Evolutionary conservation across 1,140 invertebrate species (phyloP).

Genomic region (Lepidostoma basale): DNA sequence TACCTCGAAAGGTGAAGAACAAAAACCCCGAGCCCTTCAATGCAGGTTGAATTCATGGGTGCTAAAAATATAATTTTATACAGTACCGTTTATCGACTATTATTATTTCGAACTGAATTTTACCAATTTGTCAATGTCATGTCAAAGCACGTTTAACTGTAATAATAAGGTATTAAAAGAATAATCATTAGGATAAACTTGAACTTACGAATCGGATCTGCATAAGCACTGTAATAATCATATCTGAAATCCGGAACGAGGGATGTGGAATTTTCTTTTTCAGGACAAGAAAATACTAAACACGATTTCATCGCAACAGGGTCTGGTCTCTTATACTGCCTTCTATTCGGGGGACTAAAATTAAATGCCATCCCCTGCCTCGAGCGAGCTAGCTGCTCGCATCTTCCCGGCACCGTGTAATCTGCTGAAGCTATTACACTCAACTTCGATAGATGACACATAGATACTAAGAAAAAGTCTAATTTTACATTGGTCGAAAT

Average conservation of each 20-base stretch:
- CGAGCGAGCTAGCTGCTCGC: constrained; percentile 61
- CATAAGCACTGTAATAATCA: constrained; percentile 66
- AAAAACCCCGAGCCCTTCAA: constrained; percentile 67
- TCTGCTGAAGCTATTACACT: constrained; percentile 43
- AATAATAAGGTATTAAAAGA: no score
- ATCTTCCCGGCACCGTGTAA: constrained; percentile 56
- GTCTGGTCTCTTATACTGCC: constrained; percentile 17
- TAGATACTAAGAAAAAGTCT: constrained; percentile 36
- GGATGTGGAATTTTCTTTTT: constrained; percentile 58
- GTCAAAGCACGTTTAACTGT: no score
- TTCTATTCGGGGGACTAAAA: constrained; percentile 57
- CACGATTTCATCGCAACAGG: constrained; percentile 51
- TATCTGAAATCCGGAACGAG: constrained; percentile 61
- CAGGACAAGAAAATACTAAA: constrained; percentile 66
- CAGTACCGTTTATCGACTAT: no score
- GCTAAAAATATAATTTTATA: constrained; percentile 51
- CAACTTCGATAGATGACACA: constrained; percentile 31
- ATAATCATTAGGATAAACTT: no score
- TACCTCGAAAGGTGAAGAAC: constrained; percentile 53
- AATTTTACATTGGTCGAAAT: background rate
- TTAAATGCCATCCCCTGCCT: constrained; percentile 69
- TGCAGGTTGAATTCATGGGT: constrained; percentile 60
- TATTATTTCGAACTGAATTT: no score
- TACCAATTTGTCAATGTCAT: no score
- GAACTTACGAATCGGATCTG: constrained; percentile 60